Conservation (phyloP, 2,888 invertebrate genomes). For the Cyrtodaria siliqua region DNA sequence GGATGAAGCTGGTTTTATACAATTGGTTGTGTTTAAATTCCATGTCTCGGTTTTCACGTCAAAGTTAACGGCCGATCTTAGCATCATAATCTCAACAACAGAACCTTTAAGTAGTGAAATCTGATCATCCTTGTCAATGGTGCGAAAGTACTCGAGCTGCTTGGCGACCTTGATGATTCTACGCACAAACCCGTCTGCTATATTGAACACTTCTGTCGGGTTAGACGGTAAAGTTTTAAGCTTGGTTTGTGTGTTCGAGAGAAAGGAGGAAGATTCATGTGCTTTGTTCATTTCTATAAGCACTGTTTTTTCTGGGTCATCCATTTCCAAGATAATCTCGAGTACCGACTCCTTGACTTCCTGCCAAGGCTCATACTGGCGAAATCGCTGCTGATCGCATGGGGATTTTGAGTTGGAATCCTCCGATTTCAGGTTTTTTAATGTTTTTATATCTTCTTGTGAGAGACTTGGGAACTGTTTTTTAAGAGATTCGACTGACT, state of each 20-base stretch:
- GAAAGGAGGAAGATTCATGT: slow-evolving; percentile 74
- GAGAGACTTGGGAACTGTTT: slow-evolving; percentile 62
- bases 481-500: slow-evolving; percentile 55
- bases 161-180: slow-evolving; percentile 91
- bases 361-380: slow-evolving; percentile 59
- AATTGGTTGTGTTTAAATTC: slow-evolving; percentile 74
- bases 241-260: slow-evolving; percentile 70
- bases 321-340: slow-evolving; percentile 57
- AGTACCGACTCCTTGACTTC: slow-evolving; percentile 63
- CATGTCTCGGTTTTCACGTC: slow-evolving; percentile 77
- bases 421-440: slow-evolving; percentile 56
- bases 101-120: slow-evolving; percentile 88
- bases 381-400: slow-evolving; percentile 3
- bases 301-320: slow-evolving; percentile 57
- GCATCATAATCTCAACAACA: slow-evolving; percentile 83
- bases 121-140: slow-evolving; percentile 97
- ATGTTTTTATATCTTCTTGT: slow-evolving; percentile 56
- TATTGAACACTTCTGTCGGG: slow-evolving; percentile 81
- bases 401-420: slow-evolving; percentile 2
- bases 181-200: slow-evolving; percentile 82
- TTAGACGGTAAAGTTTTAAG: slow-evolving; percentile 68
- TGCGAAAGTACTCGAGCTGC: slow-evolving; percentile 92
- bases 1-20: slow-evolving; percentile 46
- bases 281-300: slow-evolving; percentile 71
- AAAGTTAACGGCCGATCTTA: slow-evolving; percentile 82